Evolutionary conservation across 2,888 invertebrate genomes (phyloP).

Genomic region (Rhabditophanes sp.): DNA sequence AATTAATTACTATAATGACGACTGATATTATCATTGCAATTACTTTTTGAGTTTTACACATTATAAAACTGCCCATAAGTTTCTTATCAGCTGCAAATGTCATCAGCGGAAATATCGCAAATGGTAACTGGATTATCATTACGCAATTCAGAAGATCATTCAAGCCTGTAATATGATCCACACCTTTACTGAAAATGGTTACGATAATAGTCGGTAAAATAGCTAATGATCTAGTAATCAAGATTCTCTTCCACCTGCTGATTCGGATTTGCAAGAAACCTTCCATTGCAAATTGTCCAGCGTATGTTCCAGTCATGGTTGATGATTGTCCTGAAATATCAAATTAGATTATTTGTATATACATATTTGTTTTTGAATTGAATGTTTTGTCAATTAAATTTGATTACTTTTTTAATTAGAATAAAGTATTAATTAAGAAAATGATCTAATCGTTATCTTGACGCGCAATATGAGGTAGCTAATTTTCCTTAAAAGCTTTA

Average conservation of each 20-base stretch:
- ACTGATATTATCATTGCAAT: conserved; percentile 39
- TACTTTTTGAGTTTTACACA: conserved; percentile 47
- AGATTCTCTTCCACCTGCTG: conserved; percentile 68
- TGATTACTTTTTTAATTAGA: too few species aligned
- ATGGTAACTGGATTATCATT: conserved; percentile 71
- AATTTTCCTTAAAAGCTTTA: too few species aligned
- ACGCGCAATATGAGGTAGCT: too few species aligned
- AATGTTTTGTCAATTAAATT: too few species aligned
- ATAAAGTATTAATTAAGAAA: too few species aligned
- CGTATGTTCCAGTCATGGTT: conserved; percentile 49
- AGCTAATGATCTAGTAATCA: conserved; percentile 66
- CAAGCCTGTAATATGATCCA: conserved; percentile 49
- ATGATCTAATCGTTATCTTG: too few species aligned
- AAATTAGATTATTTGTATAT: too few species aligned
- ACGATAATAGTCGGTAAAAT: conserved; percentile 53
- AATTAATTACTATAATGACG: conserved; percentile 61
- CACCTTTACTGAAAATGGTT: conserved; percentile 41
- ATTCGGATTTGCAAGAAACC: conserved; percentile 69
- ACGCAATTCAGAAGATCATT: conserved; percentile 70
- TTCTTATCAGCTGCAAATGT: conserved; percentile 63
- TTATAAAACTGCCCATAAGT: conserved; percentile 69
- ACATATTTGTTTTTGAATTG: too few species aligned
- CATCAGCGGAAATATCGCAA: conserved; percentile 66
- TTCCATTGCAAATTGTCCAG: conserved; percentile 52
- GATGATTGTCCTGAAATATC: conserved; percentile 45